These are phyloP conservation scores for Pituophis catenifer DNA, from an alignment of 2,113 vertebrate species.

Conservation along the genomic window DNA sequence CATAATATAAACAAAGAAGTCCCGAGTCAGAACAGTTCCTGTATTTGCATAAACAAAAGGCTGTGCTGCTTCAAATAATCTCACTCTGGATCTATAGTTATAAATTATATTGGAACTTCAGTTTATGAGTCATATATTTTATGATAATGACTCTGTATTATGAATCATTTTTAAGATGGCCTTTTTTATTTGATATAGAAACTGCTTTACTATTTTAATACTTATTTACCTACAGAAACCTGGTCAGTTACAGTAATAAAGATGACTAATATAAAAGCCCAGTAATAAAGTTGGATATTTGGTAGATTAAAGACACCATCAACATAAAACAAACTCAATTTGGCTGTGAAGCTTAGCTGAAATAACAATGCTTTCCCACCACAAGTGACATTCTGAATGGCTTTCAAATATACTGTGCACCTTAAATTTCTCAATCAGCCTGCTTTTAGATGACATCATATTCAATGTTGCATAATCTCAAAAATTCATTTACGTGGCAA, in stretches of 20 bases:
- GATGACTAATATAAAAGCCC: background rate
- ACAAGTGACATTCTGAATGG: background rate
- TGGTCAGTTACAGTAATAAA: background rate
- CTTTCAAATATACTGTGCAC: background rate
- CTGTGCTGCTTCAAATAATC: background rate
- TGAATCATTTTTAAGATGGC: background rate
- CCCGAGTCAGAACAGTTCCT: background rate
- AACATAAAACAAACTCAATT: background rate
- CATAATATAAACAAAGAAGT: background rate
- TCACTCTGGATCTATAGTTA: background rate
- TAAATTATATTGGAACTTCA: constrained; percentile 11
- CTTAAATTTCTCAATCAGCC: background rate
- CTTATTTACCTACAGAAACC: background rate
- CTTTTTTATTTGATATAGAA: background rate
- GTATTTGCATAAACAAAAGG: background rate
- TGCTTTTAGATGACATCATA: background rate
- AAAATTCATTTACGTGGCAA: background rate
- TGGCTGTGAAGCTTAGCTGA: background rate
- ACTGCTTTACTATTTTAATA: background rate
- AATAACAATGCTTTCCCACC: background rate
- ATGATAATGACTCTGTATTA: constrained; percentile 12
- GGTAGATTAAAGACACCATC: background rate
- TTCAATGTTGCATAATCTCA: background rate
- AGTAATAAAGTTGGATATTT: background rate
- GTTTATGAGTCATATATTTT: constrained; percentile 29